Conservation (phyloP, 2,888 invertebrate genomes). For the Leucophenga montana region DNA sequence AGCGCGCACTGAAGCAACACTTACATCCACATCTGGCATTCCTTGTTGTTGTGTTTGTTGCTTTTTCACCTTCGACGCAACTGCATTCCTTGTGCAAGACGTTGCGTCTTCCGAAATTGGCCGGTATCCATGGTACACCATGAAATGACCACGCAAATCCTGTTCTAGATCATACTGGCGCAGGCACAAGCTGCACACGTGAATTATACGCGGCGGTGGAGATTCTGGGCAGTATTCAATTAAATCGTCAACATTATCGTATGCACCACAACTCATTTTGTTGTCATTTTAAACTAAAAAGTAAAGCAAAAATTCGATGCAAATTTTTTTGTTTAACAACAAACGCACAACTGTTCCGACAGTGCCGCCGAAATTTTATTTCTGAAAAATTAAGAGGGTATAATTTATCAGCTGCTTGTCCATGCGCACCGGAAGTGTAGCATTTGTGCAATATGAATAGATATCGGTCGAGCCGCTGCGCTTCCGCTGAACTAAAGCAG, state of each 20-base stretch:
- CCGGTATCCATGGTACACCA: constrained; percentile 61
- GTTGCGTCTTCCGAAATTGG: constrained; percentile 45
- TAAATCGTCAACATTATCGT: constrained; percentile 38
- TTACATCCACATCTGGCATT: neutral
- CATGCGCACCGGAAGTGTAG: too few relatives aligned
- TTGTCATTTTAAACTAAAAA: neutral
- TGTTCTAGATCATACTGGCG: constrained; percentile 60
- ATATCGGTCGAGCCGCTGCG: too few relatives aligned
- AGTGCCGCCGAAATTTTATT: too few relatives aligned
- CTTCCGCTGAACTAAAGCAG: too few relatives aligned
- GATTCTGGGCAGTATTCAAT: constrained; percentile 42
- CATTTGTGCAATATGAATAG: too few relatives aligned
- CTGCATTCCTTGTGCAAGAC: neutral
- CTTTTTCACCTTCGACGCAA: too few relatives aligned
- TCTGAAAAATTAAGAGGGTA: too few relatives aligned
- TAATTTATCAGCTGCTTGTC: too few relatives aligned
- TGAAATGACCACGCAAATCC: constrained; percentile 69
- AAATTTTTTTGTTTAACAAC: neutral
- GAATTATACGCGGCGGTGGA: constrained; percentile 45
- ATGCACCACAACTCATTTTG: constrained; percentile 1
- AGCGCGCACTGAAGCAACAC: neutral
- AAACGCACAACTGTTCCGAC: neutral
- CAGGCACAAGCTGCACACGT: constrained; percentile 64
- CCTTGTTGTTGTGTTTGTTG: neutral
- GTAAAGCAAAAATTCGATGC: neutral